phyloP scores from a whole-genome alignment of 53 echinoderm and acorn worm genomes.

The Crossaster papposus region DNA sequence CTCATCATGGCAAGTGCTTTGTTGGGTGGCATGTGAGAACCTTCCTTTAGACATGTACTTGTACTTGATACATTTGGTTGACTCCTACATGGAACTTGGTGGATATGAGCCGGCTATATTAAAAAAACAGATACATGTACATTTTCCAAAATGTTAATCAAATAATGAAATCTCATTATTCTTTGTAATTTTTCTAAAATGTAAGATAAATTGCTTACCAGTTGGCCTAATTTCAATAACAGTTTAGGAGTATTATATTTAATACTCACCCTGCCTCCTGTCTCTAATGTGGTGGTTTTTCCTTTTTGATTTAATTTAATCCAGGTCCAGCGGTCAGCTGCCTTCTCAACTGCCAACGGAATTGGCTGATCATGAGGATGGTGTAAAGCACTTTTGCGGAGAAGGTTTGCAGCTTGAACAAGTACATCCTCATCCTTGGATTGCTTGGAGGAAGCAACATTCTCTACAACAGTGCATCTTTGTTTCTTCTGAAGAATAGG shows the following conservation, averaged over 20 bases:
- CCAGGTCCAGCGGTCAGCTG: conserved; percentile 36
- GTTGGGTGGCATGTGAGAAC: conserved; percentile 15
- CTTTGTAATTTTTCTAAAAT: not conserved
- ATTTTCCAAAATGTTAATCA: not conserved
- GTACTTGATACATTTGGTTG: too few relatives aligned
- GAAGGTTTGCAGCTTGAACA: conserved; percentile 9
- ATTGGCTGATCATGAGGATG: conserved; percentile 18
- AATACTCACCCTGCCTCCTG: conserved; percentile 29
- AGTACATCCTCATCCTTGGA: conserved; percentile 3
- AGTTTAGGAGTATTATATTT: too few relatives aligned
- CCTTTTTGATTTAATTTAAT: conserved; percentile 9
- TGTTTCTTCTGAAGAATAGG: not conserved
- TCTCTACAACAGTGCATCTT: conserved; percentile 18
- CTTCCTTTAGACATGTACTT: not conserved
- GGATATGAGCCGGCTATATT: conserved; percentile 23
- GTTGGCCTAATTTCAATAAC: too few relatives aligned
- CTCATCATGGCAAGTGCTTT: conserved; percentile 45
- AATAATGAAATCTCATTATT: not conserved
- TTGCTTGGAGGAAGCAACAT: not conserved
- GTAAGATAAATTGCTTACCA: too few relatives aligned
- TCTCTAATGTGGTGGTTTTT: not conserved
- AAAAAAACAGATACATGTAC: not conserved
- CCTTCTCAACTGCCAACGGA: conserved; percentile 28
- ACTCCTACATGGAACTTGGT: not conserved
- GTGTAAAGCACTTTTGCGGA: not conserved